Evolutionary conservation across 2,113 vertebrate species (phyloP).

Genomic region (Mohoua ochrocephala): DNA sequence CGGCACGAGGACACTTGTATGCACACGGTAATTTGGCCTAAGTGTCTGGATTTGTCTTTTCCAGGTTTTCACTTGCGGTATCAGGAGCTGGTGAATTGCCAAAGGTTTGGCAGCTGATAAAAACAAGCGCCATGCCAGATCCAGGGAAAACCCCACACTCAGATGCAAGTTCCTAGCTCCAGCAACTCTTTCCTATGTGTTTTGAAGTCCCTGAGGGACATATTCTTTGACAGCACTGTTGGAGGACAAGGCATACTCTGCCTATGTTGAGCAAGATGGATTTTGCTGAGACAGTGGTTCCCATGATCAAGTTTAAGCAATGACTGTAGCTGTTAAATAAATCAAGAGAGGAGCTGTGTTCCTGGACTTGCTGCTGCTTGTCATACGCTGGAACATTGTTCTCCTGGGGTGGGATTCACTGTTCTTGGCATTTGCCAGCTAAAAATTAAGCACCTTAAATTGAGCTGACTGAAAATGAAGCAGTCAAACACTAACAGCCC

Average conservation of each 20-base stretch:
- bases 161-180: background rate
- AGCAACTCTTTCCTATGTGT: background rate
- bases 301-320: slow-evolving; percentile 14
- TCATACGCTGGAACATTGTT: background rate
- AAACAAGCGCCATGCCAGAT: background rate
- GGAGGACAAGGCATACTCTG: background rate
- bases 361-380: slow-evolving; percentile 28
- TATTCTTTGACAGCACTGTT: background rate
- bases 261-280: background rate
- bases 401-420: slow-evolving; percentile 36
- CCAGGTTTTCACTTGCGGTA: background rate
- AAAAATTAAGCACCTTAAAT: background rate
- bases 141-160: background rate
- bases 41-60: background rate
- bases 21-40: background rate
- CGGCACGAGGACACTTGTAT: background rate
- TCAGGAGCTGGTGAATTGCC: background rate
- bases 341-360: background rate
- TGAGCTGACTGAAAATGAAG: background rate
- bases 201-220: background rate
- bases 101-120: background rate
- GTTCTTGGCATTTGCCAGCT: background rate
- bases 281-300: slow-evolving; percentile 58
- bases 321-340: background rate
- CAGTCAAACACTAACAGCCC: background rate